phyloP scores from a whole-genome alignment of 2,797 vertebrate species.

The Notolepis coatsorum region DNA sequence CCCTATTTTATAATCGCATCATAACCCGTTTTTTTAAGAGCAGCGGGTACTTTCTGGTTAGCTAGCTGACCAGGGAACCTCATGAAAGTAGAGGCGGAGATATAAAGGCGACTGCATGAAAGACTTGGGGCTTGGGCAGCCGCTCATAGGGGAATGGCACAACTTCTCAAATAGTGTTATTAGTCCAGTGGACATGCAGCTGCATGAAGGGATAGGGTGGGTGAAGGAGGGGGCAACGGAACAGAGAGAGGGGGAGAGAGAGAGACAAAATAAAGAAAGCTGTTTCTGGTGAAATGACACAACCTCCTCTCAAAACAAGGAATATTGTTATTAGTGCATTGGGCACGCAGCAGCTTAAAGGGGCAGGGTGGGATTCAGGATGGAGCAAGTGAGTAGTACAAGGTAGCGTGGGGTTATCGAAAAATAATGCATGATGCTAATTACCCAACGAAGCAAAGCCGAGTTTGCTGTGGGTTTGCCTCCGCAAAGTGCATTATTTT shows the following conservation, averaged over 20 bases:
- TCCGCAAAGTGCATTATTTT: too few species aligned
- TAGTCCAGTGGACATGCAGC: too few species aligned
- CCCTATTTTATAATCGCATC: slow-evolving; percentile 46
- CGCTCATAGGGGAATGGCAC: slow-evolving; percentile 2
- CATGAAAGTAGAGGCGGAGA: slow-evolving; percentile 25
- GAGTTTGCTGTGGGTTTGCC: too few species aligned
- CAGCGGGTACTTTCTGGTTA: slow-evolving; percentile 19
- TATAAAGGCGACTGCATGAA: slow-evolving; percentile 13
- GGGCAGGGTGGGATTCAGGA: too few species aligned
- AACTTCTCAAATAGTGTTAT: too few species aligned
- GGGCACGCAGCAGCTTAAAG: not conserved
- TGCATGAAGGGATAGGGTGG: not conserved
- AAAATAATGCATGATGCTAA: not conserved
- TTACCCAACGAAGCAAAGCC: too few species aligned
- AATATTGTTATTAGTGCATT: not conserved
- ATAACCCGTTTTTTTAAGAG: slow-evolving; percentile 34
- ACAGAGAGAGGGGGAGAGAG: not conserved
- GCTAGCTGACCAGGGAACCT: slow-evolving; percentile 17
- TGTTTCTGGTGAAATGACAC: slow-evolving; percentile 6
- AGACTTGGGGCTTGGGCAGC: not conserved
- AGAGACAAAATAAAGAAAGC: too few species aligned
- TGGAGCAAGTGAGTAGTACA: too few species aligned
- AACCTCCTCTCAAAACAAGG: not conserved
- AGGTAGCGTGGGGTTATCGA: too few species aligned
- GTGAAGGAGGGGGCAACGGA: too few species aligned